Evolutionary conservation across 2,888 invertebrate genomes (phyloP).

Genomic region (Coremacera marginata): DNA sequence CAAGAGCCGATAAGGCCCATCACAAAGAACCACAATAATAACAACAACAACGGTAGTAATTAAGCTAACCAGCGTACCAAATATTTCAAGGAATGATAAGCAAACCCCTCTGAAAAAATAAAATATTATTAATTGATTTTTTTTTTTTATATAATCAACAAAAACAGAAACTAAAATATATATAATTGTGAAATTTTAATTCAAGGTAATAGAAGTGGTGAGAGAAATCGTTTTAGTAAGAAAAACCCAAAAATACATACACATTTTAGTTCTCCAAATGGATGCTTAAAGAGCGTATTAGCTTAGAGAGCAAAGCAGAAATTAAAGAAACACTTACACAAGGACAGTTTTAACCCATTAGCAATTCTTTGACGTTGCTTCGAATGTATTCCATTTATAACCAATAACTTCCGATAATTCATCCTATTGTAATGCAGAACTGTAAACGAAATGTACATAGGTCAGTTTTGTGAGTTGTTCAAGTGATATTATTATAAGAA

Average conservation of each 20-base stretch:
- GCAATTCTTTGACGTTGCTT: no score
- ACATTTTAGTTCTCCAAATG: not conserved
- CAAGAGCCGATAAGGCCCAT: conserved; percentile 22
- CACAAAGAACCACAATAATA: conserved; percentile 11
- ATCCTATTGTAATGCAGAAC: no score
- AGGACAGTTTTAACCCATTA: not conserved
- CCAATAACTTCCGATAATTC: no score
- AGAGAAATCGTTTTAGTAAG: not conserved
- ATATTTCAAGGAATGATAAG: conserved; percentile 19
- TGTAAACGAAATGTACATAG: no score
- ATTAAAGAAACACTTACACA: not conserved
- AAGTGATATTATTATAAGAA: no score
- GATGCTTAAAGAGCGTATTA: not conserved
- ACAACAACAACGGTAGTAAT: not conserved
- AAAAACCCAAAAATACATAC: not conserved
- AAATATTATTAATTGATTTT: conserved; percentile 37
- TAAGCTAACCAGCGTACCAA: not conserved
- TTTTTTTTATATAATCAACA: not conserved
- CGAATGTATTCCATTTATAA: no score
- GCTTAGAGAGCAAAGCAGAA: not conserved
- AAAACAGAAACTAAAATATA: not conserved
- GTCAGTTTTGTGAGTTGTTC: no score
- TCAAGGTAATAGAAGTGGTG: not conserved
- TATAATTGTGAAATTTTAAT: conserved; percentile 12
- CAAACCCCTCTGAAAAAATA: conserved; percentile 25